Percentiles rank a stretch among this genome's conserved stretches.
These are phyloP conservation scores for Prunella strophiata DNA, from an alignment of 2,797 vertebrate genomes.

Conservation along the genomic window DNA sequence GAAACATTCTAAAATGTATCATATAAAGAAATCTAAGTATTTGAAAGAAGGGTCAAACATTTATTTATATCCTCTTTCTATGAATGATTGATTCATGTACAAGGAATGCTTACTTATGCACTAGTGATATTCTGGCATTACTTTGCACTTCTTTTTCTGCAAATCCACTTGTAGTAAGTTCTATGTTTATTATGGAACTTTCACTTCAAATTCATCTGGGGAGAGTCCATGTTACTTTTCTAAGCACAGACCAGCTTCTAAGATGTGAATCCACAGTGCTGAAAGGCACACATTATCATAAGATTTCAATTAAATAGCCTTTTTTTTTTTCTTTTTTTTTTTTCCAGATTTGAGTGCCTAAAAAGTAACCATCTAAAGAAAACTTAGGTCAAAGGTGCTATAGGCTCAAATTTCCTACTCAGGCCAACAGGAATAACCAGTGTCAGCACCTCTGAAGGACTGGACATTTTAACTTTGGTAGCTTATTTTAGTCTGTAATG, in stretches of 20 bases:
- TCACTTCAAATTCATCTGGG: not conserved
- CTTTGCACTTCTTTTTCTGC: constrained; percentile 31
- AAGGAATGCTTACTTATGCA: constrained; percentile 26
- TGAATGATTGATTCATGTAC: not conserved
- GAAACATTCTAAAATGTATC: constrained; percentile 51
- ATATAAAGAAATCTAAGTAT: constrained; percentile 39
- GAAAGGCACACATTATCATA: not conserved
- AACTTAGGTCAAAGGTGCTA: constrained; percentile 50
- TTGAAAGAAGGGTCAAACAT: constrained; percentile 43
- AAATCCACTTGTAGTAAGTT: not conserved
- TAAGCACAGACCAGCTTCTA: not conserved
- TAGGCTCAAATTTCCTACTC: constrained; percentile 39
- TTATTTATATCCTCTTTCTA: constrained; percentile 57
- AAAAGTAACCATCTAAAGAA: not conserved
- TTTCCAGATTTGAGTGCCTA: constrained; percentile 31
- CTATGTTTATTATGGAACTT: not conserved
- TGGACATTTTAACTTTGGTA: not conserved
- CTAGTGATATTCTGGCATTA: constrained; percentile 24
- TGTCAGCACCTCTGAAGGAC: not conserved
- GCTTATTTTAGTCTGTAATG: not conserved
- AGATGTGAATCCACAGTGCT: not conserved
- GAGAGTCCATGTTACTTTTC: not conserved
- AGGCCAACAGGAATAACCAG: constrained; percentile 30
- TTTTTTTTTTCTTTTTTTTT: not conserved
- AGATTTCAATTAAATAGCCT: not conserved